Base-by-base conservation (phyloP, 2,113 vertebrate species). In the Dipodomys ordii region DNA sequence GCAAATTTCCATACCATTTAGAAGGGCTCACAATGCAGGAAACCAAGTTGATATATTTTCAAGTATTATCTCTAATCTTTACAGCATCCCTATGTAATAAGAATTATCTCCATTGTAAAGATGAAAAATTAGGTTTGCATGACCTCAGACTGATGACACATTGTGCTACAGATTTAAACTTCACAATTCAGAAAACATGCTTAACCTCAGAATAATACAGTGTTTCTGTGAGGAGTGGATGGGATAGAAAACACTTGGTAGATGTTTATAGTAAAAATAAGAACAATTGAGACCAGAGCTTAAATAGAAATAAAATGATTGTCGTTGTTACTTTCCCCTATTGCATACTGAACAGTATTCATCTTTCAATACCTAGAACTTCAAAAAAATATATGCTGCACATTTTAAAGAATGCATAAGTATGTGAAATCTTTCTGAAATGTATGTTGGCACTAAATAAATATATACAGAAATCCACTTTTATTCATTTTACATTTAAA, bases 401-500 rank as follows among this genome's bases (percentile, higher is more conserved):
- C 7, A 88, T 77, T 78, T 90, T 88, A 30, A 60, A 84, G 5
- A 78, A 74, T 46, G 18, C 25, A 90, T 85, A 67, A 62, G 62
- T 23, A 83, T 76, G 76, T 73, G 32, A 18, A 81, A 67, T 82
- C 18, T 83, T 92, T 87, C 20, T 82, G 18, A 96, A 90, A 94
- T 85, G 16, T 88, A 91, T 20, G 67, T 73, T 62, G 77, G 32
- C 23, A 83, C 13, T 32, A 83, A 89, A 81, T 90, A 79, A 85
- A 93, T 49, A 83, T 44, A 77, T 6, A 87, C 7, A 53, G 3
- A 44, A 91, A 83, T 65, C 30, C 28, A 88, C 64, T 95, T 94
- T 96, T 65, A 67, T 92, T 85, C 22, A 95, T 92, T 27, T 19
- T 87, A n/a, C 11, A 74, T 77, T 94, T 92, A 90, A 95, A 95